phyloP scores from a whole-genome alignment of 2,113 vertebrate genomes.

The Cavia porcellus region DNA sequence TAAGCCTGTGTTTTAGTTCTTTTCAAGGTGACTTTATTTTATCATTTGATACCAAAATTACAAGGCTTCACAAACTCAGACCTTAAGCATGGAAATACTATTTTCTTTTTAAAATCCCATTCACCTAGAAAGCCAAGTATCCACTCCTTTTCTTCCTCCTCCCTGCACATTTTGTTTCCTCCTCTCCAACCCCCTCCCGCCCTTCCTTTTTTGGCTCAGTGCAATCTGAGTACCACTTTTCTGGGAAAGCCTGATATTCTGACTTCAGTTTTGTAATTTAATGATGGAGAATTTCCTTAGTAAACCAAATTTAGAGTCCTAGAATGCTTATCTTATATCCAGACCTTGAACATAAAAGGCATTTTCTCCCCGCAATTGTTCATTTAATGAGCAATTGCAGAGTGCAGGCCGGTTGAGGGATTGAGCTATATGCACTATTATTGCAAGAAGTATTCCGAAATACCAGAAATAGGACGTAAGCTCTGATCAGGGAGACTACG shows the following conservation, averaged over 20 bases:
- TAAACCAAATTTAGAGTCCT: slow-evolving; percentile 95
- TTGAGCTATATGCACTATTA: slow-evolving; percentile 97
- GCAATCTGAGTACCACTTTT: slow-evolving; percentile 88
- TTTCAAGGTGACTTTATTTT: slow-evolving; percentile 54
- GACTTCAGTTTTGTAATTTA: slow-evolving; percentile 92
- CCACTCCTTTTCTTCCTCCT: not conserved
- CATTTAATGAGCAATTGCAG: slow-evolving; percentile 97
- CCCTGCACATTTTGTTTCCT: slow-evolving; percentile 44
- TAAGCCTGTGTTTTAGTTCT: slow-evolving; percentile 58
- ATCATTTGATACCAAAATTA: slow-evolving; percentile 69
- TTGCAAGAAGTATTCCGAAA: slow-evolving; percentile 99
- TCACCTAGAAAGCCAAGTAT: slow-evolving; percentile 77
- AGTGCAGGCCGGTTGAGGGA: slow-evolving; percentile 94
- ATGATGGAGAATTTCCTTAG: slow-evolving; percentile 93
- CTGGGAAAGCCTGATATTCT: slow-evolving; percentile 90
- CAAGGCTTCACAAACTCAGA: slow-evolving; percentile 58
- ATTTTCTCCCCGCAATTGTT: slow-evolving; percentile 95
- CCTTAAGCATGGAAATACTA: slow-evolving; percentile 61
- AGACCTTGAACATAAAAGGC: slow-evolving; percentile 94
- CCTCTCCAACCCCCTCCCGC: not conserved
- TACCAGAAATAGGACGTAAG: slow-evolving; percentile 99
- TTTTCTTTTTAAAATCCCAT: slow-evolving; percentile 81
- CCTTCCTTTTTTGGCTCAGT: slow-evolving; percentile 76
- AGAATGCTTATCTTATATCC: slow-evolving; percentile 95
- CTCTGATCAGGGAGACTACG: slow-evolving; percentile 99